Conservation (phyloP, 2,888 invertebrate species). For the Melanargia galathea region DNA sequence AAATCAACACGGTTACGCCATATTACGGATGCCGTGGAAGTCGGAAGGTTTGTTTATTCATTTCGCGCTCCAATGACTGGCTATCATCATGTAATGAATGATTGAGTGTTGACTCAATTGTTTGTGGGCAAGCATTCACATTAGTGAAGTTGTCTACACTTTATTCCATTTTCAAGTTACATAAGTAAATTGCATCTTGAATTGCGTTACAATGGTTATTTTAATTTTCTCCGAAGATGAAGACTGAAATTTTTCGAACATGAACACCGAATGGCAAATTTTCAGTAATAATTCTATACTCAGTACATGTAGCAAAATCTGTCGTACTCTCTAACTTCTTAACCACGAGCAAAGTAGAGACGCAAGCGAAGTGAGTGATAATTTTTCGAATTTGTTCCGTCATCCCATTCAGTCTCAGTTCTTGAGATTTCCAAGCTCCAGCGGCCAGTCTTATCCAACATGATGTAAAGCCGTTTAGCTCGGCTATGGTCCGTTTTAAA, state of each 20-base stretch:
- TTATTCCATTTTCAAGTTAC: neutral
- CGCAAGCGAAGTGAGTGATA: no score
- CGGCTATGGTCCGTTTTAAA: neutral
- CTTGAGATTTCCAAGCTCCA: neutral
- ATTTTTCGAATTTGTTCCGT: neutral
- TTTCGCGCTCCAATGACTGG: constrained; percentile 32
- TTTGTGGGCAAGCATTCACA: neutral
- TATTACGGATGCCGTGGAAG: constrained; percentile 36
- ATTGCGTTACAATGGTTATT: neutral
- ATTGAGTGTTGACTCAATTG: constrained; percentile 21
- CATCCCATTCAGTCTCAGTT: neutral
- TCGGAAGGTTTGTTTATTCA: constrained; percentile 32
- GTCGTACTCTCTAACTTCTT: no score
- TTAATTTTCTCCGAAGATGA: neutral
- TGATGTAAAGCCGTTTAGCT: no score
- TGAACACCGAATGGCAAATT: neutral
- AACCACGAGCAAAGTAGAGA: no score
- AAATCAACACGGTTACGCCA: constrained; percentile 31
- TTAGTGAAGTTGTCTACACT: neutral
- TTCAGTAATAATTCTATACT: neutral
- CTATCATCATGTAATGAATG: constrained; percentile 26
- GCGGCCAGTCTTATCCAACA: no score
- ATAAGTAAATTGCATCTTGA: neutral
- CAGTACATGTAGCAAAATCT: no score
- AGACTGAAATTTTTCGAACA: no score